Percentiles rank a stretch among this genome's conserved stretches.
Evolutionary conservation across 2,888 invertebrate genomes (phyloP).

Genomic region (Molanna angustata): DNA sequence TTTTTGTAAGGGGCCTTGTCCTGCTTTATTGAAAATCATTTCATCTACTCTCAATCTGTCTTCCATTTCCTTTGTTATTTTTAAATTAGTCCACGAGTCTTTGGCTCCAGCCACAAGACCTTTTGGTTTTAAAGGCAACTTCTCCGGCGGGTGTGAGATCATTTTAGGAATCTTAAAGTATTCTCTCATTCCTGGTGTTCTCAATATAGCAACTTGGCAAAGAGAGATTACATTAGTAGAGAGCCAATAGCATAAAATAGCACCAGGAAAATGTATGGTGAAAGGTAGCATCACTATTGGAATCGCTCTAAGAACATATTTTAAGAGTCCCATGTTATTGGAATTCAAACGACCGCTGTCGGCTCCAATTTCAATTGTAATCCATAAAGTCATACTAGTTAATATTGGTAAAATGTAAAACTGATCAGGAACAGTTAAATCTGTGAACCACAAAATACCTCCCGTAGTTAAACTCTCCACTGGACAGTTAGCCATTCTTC

Average conservation of each 20-base stretch:
- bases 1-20: conserved; percentile 81
- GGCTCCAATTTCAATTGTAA: conserved; percentile 80
- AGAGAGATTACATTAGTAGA: conserved; percentile 84
- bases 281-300: conserved; percentile 82
- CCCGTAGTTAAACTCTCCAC: conserved; percentile 88
- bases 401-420: conserved; percentile 81
- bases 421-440: conserved; percentile 89
- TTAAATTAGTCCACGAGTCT: conserved; percentile 82
- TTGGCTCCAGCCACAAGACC: conserved; percentile 76
- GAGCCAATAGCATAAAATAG: conserved; percentile 87
- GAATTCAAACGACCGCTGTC: conserved; percentile 68
- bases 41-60: conserved; percentile 75
- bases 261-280: conserved; percentile 83
- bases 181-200: conserved; percentile 68
- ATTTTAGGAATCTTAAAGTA: conserved; percentile 73
- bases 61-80: conserved; percentile 72
- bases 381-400: conserved; percentile 77
- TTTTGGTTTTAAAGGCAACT: conserved; percentile 67
- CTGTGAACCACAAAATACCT: conserved; percentile 89
- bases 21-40: conserved; percentile 77
- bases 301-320: conserved; percentile 70
- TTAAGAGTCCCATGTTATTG: conserved; percentile 68
- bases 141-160: conserved; percentile 55
- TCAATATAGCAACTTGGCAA: conserved; percentile 73
- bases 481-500: conserved; percentile 85